Evolutionary conservation across 1,140 invertebrate species (phyloP).

Genomic region (Achroia grisella): DNA sequence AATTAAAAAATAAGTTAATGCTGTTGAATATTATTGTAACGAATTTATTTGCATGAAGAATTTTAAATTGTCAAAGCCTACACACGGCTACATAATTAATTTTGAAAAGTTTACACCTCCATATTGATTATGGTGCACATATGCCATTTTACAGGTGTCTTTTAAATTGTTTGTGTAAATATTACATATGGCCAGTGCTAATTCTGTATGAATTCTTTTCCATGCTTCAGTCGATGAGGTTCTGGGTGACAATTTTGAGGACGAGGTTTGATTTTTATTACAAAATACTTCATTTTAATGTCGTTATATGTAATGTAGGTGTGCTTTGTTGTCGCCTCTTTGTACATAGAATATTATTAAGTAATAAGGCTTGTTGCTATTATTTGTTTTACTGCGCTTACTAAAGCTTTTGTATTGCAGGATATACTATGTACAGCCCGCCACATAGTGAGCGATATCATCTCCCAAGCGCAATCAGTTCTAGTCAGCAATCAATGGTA

Average conservation of each 20-base stretch:
- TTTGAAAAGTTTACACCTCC: no score
- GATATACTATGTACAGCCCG: constrained; percentile 1
- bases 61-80: no score
- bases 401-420: constrained; percentile 13
- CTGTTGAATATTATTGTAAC: no score
- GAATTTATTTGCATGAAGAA: no score
- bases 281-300: constrained; percentile 19
- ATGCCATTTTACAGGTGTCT: no score
- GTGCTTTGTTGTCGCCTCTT: constrained; percentile 15
- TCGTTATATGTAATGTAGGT: constrained; percentile 12
- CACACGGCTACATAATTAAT: no score
- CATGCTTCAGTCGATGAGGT: constrained; percentile 69
- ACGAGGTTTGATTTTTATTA: constrained; percentile 59
- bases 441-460: not conserved
- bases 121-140: no score
- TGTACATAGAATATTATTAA: constrained; percentile 9
- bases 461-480: constrained; percentile 1
- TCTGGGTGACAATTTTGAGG: constrained; percentile 53
- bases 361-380: constrained; percentile 11
- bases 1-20: no score
- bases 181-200: constrained; percentile 8
- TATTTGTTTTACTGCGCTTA: constrained; percentile 14
- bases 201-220: constrained; percentile 43
- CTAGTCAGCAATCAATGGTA: no score
- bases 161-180: no score